Evolutionary conservation across 2,888 invertebrate genomes (phyloP).

Genomic region (Acrobasis suavella): DNA sequence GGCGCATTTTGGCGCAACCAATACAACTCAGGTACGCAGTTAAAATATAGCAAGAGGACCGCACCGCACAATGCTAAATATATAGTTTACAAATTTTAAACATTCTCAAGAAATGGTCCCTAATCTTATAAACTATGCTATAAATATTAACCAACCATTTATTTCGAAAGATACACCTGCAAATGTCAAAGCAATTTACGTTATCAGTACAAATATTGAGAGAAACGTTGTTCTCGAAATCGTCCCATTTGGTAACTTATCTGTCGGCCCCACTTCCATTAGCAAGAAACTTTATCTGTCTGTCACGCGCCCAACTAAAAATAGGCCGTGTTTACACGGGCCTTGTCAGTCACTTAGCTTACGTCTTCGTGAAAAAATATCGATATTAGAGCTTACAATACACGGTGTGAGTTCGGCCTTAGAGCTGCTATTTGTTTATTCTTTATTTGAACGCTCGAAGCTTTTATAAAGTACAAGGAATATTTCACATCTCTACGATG

Average conservation of each 20-base stretch:
- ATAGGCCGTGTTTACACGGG: slow-evolving; percentile 38
- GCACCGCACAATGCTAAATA: too few relatives aligned
- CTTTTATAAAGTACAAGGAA: slow-evolving; percentile 48
- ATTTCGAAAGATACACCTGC: slow-evolving; percentile 17
- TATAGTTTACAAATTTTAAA: too few relatives aligned
- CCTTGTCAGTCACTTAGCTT: slow-evolving; percentile 51
- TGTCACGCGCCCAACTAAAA: slow-evolving; percentile 53
- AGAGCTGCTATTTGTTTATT: slow-evolving; percentile 39
- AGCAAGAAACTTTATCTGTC: slow-evolving; percentile 60
- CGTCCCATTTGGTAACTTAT: slow-evolving; percentile 55
- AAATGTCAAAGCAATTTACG: slow-evolving; percentile 30
- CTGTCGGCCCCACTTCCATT: slow-evolving; percentile 56
- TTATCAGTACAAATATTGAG: slow-evolving; percentile 54
- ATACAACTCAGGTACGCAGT: too few relatives aligned
- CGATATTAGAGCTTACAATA: slow-evolving; percentile 30
- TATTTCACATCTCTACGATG: slow-evolving; percentile 34
- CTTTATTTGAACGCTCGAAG: slow-evolving; percentile 44
- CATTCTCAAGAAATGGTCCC: too few relatives aligned
- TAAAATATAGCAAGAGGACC: too few relatives aligned
- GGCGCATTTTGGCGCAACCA: too few relatives aligned
- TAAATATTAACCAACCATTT: neutral
- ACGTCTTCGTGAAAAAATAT: slow-evolving; percentile 31
- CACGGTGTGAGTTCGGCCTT: slow-evolving; percentile 43
- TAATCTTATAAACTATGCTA: neutral
- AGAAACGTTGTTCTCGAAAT: slow-evolving; percentile 49